A percentile compares a stretch with the other conserved stretches of the same genome.
Evolutionary conservation across 2,113 vertebrate genomes (phyloP).

Genomic region (Petrocephalus microphthalmus): DNA sequence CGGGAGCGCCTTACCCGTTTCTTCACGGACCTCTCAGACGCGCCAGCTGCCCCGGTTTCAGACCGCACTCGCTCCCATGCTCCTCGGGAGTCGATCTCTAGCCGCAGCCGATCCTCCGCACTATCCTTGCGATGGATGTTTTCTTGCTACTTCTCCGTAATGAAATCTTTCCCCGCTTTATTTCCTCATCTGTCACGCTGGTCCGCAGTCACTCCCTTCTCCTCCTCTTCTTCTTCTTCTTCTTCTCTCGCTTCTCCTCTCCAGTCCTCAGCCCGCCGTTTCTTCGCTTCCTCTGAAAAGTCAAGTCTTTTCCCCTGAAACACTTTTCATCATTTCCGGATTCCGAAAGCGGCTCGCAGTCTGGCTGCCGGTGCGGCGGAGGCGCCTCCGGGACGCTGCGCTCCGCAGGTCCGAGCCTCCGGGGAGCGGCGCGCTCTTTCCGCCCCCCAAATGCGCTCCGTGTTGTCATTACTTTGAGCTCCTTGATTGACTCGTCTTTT

Average conservation of each 20-base stretch:
- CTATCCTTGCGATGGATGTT: neutral
- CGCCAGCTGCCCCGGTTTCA: conserved; percentile 14
- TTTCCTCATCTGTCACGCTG: neutral
- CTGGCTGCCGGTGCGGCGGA: conserved; percentile 30
- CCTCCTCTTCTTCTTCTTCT: neutral
- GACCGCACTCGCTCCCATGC: neutral
- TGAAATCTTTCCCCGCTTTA: neutral
- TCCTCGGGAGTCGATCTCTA: neutral
- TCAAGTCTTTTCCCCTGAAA: conserved; percentile 15
- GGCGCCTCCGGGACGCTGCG: conserved; percentile 34
- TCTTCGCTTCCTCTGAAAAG: conserved; percentile 14
- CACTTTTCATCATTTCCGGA: conserved; percentile 59
- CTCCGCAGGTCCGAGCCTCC: too few species aligned
- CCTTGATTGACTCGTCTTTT: neutral
- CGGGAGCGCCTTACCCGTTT: neutral
- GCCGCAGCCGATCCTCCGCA: neutral
- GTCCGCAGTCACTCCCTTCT: neutral
- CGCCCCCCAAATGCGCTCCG: neutral
- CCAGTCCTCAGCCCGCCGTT: conserved; percentile 8
- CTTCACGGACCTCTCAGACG: conserved; percentile 9
- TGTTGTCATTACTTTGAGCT: neutral
- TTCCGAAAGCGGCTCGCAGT: conserved; percentile 39
- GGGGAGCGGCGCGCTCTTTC: neutral
- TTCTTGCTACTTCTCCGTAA: neutral
- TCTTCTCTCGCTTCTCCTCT: neutral